Percentiles rank a stretch among this genome's conserved stretches.
phyloP scores from a whole-genome alignment of 64 coral and sea anemone genomes.

The Montipora sp. region DNA sequence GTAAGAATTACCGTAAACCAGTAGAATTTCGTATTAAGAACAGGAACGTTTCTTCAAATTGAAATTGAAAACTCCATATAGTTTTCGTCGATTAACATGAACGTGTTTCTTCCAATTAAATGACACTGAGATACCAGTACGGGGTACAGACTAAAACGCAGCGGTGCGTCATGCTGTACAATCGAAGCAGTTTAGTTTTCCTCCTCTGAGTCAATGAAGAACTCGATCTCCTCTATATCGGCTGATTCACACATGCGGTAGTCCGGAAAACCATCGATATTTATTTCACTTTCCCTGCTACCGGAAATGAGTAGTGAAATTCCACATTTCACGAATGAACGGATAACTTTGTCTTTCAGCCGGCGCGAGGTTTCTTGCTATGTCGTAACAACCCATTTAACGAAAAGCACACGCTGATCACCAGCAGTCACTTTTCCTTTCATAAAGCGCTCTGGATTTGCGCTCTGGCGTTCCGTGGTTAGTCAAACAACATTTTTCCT shows the following conservation, averaged over 20 bases:
- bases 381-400: slow-evolving; percentile 8
- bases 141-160: neutral
- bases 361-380: slow-evolving; percentile 14
- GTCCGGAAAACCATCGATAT: neutral
- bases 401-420: slow-evolving; percentile 32
- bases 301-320: slow-evolving; percentile 17
- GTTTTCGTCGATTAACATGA: neutral
- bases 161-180: slow-evolving; percentile 46
- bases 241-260: slow-evolving; percentile 8
- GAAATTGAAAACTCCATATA: slow-evolving; percentile 9
- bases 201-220: slow-evolving; percentile 23
- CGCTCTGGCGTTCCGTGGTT: neutral
- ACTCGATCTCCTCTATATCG: slow-evolving; percentile 21
- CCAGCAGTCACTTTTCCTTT: slow-evolving; percentile 6
- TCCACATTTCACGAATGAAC: slow-evolving; percentile 19
- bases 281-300: slow-evolving; percentile 2
- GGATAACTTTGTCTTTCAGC: slow-evolving; percentile 13
- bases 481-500: slow-evolving; percentile 14
- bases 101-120: neutral
- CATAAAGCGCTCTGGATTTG: slow-evolving; percentile 31
- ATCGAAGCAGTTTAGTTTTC: slow-evolving; percentile 51
- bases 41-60: slow-evolving; percentile 43
- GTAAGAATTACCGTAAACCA: slow-evolving; percentile 20
- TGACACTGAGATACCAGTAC: neutral
- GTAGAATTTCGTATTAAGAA: slow-evolving; percentile 27